phyloP scores from a whole-genome alignment of 2,113 vertebrate species.

The Ceuthmochares aereus region DNA sequence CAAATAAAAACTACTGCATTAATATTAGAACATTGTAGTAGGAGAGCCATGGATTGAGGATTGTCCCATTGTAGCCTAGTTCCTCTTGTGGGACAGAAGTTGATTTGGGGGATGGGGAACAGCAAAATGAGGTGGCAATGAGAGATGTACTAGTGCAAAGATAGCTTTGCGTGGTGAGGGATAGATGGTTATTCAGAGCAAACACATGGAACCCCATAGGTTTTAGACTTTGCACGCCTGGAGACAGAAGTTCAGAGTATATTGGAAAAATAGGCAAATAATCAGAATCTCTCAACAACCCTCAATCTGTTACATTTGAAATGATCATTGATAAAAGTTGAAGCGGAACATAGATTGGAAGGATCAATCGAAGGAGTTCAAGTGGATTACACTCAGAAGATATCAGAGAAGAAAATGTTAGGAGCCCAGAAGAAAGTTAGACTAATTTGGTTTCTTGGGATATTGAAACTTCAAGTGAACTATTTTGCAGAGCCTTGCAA shows the following conservation, averaged over 20 bases:
- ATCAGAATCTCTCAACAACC: background rate
- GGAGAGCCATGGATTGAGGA: background rate
- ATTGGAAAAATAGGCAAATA: background rate
- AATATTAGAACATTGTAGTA: background rate
- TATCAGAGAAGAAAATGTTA: background rate
- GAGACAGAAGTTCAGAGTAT: background rate
- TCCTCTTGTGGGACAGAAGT: background rate
- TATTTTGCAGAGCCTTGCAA: background rate
- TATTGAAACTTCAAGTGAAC: background rate
- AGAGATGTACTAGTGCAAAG: background rate
- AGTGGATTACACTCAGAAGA: background rate
- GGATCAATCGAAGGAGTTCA: background rate
- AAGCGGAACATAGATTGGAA: background rate
- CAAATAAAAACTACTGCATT: background rate
- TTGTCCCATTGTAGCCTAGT: background rate
- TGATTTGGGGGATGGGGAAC: background rate
- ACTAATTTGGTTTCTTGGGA: background rate
- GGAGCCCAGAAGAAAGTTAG: background rate
- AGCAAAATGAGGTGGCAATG: background rate
- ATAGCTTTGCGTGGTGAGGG: background rate
- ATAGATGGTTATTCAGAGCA: background rate
- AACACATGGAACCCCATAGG: background rate
- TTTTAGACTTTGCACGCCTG: background rate
- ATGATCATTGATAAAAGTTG: background rate
- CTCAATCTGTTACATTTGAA: background rate